Percentiles rank a stretch among this genome's conserved stretches.
Conservation (phyloP, 2,113 vertebrate genomes). For the Ctenomys sociabilis region DNA sequence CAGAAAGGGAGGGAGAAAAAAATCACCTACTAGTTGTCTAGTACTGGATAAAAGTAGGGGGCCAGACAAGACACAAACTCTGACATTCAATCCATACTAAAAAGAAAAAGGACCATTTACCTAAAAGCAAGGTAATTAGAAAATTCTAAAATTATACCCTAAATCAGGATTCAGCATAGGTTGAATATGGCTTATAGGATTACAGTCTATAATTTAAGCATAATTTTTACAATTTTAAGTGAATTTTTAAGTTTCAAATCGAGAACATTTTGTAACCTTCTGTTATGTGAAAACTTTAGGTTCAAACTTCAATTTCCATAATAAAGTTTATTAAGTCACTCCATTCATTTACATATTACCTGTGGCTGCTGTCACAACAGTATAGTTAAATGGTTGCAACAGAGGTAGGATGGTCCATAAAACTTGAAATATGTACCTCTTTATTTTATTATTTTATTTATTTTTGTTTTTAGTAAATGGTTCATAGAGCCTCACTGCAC, state of each 20-base stretch:
- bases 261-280: not conserved
- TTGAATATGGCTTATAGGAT: not conserved
- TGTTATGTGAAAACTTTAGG: conserved; percentile 11
- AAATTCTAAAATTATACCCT: not conserved
- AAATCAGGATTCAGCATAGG: not conserved
- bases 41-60: not conserved
- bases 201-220: not conserved
- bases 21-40: conserved; percentile 12
- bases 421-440: not conserved
- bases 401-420: not conserved
- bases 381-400: not conserved
- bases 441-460: not conserved
- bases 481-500: no score
- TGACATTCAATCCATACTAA: conserved; percentile 42
- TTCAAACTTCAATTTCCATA: not conserved
- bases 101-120: not conserved
- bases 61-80: not conserved
- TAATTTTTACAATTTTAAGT: conserved; percentile 12
- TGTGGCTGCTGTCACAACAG: not conserved
- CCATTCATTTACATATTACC: not conserved
- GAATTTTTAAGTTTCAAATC: conserved; percentile 5
- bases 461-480: no score
- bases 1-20: not conserved
- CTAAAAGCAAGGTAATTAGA: not conserved
- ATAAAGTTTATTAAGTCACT: conserved; percentile 5